Conservation (phyloP, 2,113 vertebrate species). For the Sinocyclocheilus rhinocerous region DNA sequence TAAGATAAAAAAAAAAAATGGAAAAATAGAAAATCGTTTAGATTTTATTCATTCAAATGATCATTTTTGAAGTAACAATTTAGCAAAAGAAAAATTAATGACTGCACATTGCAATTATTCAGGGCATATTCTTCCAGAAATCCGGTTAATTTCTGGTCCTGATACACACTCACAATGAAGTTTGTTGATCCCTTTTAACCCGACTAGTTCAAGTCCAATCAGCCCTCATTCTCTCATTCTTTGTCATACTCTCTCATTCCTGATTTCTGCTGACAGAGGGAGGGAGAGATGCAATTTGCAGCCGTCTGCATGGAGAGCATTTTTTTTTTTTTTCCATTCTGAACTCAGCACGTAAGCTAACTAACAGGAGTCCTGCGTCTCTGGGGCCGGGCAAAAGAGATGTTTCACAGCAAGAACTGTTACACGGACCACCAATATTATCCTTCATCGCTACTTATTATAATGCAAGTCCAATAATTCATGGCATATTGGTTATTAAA, state of each 20-base stretch:
- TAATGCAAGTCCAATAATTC: neutral
- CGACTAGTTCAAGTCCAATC: slow-evolving; percentile 45
- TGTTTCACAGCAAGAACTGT: slow-evolving; percentile 26
- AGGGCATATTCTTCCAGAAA: neutral
- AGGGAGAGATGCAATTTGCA: slow-evolving; percentile 52
- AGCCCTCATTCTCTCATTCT: slow-evolving; percentile 26
- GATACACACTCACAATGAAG: neutral
- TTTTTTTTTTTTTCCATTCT: slow-evolving; percentile 31
- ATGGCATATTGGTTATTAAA: neutral
- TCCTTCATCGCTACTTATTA: neutral
- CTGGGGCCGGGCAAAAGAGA: slow-evolving; percentile 63
- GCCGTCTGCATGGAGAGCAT: slow-evolving; percentile 45
- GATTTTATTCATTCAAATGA: no score
- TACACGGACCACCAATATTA: neutral
- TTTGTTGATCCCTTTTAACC: slow-evolving; percentile 31
- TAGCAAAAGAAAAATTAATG: no score
- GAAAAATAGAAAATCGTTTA: no score
- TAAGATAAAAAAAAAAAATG: no score
- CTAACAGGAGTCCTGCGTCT: slow-evolving; percentile 49
- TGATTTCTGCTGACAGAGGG: slow-evolving; percentile 57
- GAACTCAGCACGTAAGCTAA: slow-evolving; percentile 49
- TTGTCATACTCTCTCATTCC: slow-evolving; percentile 29
- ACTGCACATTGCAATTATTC: neutral
- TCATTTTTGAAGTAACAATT: no score
- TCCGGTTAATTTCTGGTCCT: neutral